Base-by-base conservation (phyloP, 2,113 vertebrate species). In the Lagopus leucura region DNA sequence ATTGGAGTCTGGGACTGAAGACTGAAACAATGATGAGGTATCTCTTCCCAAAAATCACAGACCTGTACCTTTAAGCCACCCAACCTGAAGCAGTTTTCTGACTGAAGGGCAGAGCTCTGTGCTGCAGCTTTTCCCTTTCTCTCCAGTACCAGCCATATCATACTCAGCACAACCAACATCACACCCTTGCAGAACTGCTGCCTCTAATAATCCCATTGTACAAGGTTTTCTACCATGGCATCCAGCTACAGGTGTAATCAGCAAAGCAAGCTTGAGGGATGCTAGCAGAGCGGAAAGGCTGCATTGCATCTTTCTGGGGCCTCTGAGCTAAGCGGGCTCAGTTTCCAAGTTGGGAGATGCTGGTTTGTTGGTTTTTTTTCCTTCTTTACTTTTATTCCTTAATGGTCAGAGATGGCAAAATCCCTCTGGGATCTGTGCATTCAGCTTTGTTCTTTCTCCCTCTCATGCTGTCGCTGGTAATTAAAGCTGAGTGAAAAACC, bases 401-500 rank as follows among this genome's bases (percentile, higher is more conserved):
- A 86, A 91, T 89, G 94, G 93, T 92, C 83, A 92, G 83, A 82
- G 88, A 92, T 91, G 82, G 77, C 87, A 88, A 87, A 69, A 58
- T 85, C 69, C 50, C 58, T 73, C 47, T 88, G 91, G 54, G 86
- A 86, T 90, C 72, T 58, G 65, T 88, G 80, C 63, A 22, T 88
- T 82, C 45, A 75, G 78, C 90, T 91, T 40, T 87, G 83, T 85
- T 69, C 88, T 82, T 94, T 43, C 40, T 90, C 52, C 74, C 36
- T 83, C 87, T 60, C 78, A 73, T 90, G 70, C 80, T 72, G 64
- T 87, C 40, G 16, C 58, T 45, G 75, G 88, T 57, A 86, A 92
- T 78, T 92, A 97, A 96, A 95, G 92, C 94, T 87, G 85, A 97
- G 94, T 0, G 45, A 92, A 94, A 93, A 93, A 80, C 83, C 13